Conservation (phyloP, 1,140 invertebrate genomes). For the Achatina immaculata region DNA sequence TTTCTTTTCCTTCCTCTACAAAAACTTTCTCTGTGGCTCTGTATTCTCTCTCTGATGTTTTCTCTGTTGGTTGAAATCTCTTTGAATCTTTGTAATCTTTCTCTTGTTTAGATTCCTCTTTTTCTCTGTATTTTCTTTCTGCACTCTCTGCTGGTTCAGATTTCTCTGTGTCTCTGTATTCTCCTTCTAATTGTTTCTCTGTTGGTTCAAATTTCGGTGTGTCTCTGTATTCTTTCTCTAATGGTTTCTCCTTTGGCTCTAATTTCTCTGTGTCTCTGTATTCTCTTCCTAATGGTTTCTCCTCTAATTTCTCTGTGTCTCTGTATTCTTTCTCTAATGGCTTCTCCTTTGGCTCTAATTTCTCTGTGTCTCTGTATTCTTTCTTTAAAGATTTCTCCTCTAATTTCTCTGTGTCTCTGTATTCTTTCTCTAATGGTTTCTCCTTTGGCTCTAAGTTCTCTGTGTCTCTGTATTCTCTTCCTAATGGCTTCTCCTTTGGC, state of each 20-base stretch:
- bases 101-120: neutral
- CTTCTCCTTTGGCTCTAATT: neutral
- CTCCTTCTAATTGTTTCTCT: neutral
- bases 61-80: neutral
- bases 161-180: neutral
- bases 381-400: neutral
- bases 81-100: neutral
- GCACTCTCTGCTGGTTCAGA: too few relatives aligned
- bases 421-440: too few relatives aligned
- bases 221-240: neutral
- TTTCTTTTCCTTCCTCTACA: conserved; percentile 11
- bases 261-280: neutral
- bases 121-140: neutral
- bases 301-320: neutral
- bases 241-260: neutral
- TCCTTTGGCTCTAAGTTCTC: too few relatives aligned
- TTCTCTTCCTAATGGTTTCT: neutral
- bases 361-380: neutral
- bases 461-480: too few relatives aligned
- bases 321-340: neutral
- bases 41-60: neutral
- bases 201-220: neutral
- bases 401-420: neutral
- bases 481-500: neutral
- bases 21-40: conserved; percentile 9